Percentiles rank a stretch among this genome's conserved stretches.
phyloP scores from a whole-genome alignment of 2,888 invertebrate genomes.

The Opisthograptis luteolata region DNA sequence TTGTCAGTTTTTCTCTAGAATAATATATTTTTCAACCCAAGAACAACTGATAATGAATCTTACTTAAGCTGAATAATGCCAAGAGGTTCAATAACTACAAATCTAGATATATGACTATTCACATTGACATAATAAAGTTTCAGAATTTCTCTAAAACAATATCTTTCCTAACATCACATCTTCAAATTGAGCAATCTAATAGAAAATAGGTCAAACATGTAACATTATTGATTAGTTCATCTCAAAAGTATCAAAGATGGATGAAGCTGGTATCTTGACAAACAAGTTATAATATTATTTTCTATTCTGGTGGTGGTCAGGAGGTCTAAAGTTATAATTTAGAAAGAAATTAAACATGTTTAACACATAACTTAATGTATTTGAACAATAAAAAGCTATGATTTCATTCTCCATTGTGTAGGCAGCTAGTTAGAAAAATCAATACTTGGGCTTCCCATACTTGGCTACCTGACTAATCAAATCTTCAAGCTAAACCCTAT shows the following conservation, averaged over 20 bases:
- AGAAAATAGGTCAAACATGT: slow-evolving; percentile 18
- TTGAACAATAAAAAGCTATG: slow-evolving; percentile 11
- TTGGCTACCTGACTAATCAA: slow-evolving; percentile 29
- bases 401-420: slow-evolving; percentile 60
- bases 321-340: too few relatives aligned
- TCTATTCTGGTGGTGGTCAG: not conserved
- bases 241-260: slow-evolving; percentile 21
- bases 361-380: not conserved
- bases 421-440: slow-evolving; percentile 70
- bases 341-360: too few relatives aligned
- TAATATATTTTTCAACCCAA: too few relatives aligned
- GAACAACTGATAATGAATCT: too few relatives aligned
- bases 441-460: slow-evolving; percentile 64
- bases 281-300: not conserved
- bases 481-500: not conserved
- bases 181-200: slow-evolving; percentile 15
- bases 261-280: slow-evolving; percentile 8
- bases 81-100: too few relatives aligned
- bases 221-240: slow-evolving; percentile 25
- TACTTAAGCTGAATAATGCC: too few relatives aligned
- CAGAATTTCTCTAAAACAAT: too few relatives aligned
- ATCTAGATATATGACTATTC: too few relatives aligned
- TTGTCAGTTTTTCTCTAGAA: too few relatives aligned
- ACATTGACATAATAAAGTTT: too few relatives aligned
- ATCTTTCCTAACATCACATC: too few relatives aligned